Evolutionary conservation across 1,140 invertebrate species (phyloP), one percentile per base, ranked within the genome.

Genomic region (Gonatopus flavifemur): DNA sequence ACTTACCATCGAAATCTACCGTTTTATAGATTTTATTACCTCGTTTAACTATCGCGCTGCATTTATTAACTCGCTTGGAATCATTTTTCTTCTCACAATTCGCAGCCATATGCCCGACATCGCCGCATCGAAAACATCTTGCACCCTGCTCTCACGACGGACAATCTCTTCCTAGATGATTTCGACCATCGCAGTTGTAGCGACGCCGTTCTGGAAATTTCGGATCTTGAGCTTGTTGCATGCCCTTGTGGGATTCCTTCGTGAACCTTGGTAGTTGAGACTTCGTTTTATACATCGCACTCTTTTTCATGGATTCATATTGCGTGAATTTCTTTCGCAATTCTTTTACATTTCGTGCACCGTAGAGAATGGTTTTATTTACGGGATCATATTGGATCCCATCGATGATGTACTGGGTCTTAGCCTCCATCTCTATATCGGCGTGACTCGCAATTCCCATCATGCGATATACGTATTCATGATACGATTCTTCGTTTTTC

Each of bases 361-460:
- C 18, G 4, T 49, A 41, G 1, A 49, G 1, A 1, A 49, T 21
- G 5, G 4, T 20, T 37, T 51, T 39, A 12, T 52, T 55, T 7
- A 38, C 22, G 1, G 41, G n/a, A 2, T 41, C 3, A 19, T 50
- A 39, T 9, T 7, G 28, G 20, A 43, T 35, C 10, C 52, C 40
- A 1, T 54, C 45, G 1, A 48, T 48, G 0, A 56, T 51, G 13
- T 56, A 56, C 13, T 56, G 43, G 4, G 48, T 56, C 21, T 51
- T 39, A 0, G 43, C 33, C 2, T 51, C 43, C 0, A 33, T 3
- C 3, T 56, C 48, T 2, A 51, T 38, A 9, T 56, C 43, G 6
- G 38, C 21, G 18, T 49, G 39, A n/a, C 15, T 49, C 2, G 47
- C 28, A 0, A 47, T 38, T 20, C 48, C 38, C 12, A 51, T 3